Conservation (phyloP, 1,140 invertebrate species). For the Reticulitermes speratus region DNA sequence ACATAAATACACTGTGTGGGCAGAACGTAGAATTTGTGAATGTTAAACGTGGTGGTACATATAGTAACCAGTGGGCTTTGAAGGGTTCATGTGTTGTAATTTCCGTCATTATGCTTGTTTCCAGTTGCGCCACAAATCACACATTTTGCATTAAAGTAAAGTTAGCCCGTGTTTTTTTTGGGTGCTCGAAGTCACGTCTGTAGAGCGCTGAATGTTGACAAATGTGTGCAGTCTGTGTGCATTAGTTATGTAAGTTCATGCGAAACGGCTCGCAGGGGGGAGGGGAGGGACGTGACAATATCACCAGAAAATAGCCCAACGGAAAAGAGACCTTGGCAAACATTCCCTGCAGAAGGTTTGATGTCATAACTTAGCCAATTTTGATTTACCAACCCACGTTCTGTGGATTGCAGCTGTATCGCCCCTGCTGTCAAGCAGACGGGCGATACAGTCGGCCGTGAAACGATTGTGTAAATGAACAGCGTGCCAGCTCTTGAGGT, state of each 20-base stretch:
- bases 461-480: neutral
- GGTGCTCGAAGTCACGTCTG: no score
- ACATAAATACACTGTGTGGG: no score
- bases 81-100: no score
- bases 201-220: no score
- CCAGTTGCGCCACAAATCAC: no score
- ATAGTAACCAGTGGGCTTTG: no score
- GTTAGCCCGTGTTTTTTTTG: no score
- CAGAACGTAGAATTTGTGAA: no score
- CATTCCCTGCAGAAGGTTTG: neutral
- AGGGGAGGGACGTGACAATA: slow-evolving; percentile 45
- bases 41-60: no score
- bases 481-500: neutral
- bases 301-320: slow-evolving; percentile 47
- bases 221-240: no score
- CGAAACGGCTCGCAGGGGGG: slow-evolving; percentile 37
- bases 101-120: no score
- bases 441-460: neutral
- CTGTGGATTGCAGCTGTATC: neutral
- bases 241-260: neutral
- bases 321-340: slow-evolving; percentile 42
- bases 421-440: neutral
- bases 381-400: neutral
- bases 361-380: neutral
- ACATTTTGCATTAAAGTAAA: no score